Evolutionary conservation across 2,797 vertebrate species (phyloP).

Genomic region (Poeciliopsis gracilis): DNA sequence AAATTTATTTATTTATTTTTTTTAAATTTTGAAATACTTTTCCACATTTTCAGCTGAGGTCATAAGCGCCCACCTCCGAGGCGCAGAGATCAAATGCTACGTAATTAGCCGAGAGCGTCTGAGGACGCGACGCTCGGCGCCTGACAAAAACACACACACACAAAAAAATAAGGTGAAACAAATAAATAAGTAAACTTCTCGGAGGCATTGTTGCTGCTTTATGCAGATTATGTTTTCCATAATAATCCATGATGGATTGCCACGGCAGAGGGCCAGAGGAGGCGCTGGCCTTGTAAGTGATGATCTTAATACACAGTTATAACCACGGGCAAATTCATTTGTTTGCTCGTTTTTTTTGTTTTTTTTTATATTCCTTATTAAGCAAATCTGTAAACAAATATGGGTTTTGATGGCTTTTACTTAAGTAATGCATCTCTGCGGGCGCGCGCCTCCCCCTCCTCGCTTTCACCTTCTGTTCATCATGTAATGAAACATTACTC

Average conservation of each 20-base stretch:
- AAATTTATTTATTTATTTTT: slow-evolving; percentile 45
- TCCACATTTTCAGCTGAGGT: slow-evolving; percentile 67
- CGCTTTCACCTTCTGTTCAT: slow-evolving; percentile 72
- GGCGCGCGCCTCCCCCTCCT: slow-evolving; percentile 45
- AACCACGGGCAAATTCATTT: slow-evolving; percentile 78
- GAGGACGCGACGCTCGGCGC: slow-evolving; percentile 56
- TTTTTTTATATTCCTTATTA: slow-evolving; percentile 59
- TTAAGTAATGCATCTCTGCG: slow-evolving; percentile 70
- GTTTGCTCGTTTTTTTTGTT: slow-evolving; percentile 54
- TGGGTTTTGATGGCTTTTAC: slow-evolving; percentile 74
- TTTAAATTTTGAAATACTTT: slow-evolving; percentile 55
- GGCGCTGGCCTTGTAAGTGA: slow-evolving; percentile 75
- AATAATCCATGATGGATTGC: slow-evolving; percentile 78
- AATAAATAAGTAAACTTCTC: slow-evolving; percentile 76
- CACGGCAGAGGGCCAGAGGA: slow-evolving; percentile 64
- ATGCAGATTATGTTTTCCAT: slow-evolving; percentile 77
- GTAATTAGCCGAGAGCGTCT: slow-evolving; percentile 71
- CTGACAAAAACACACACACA: not conserved
- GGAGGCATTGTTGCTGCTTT: slow-evolving; percentile 74
- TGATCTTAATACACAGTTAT: slow-evolving; percentile 77
- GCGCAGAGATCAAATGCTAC: slow-evolving; percentile 74
- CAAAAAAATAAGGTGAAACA: slow-evolving; percentile 56
- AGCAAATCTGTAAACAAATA: slow-evolving; percentile 75
- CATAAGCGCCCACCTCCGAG: slow-evolving; percentile 70
- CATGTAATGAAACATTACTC: slow-evolving; percentile 75